phyloP scores from a whole-genome alignment of 2,797 vertebrate genomes.

The Enteromius thamalakanensis region DNA sequence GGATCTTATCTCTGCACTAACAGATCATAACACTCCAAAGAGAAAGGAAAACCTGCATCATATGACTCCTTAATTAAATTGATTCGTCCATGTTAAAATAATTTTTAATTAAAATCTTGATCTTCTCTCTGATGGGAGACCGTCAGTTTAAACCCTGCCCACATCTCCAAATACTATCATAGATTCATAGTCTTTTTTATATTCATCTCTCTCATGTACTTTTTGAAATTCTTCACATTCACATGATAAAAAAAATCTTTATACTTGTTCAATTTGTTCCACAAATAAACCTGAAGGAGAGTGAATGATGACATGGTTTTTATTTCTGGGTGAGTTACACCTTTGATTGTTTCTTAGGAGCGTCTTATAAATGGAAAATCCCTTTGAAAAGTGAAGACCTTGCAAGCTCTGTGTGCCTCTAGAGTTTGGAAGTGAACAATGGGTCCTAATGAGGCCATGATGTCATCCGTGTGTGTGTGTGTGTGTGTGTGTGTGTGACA shows the following conservation, averaged over 20 bases:
- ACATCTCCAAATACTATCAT: not conserved
- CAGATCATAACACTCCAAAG: too few species aligned
- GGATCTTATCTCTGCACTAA: too few species aligned
- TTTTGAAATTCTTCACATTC: too few species aligned
- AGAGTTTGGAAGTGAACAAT: constrained; percentile 15
- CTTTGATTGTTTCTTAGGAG: not conserved
- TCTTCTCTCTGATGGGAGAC: too few species aligned
- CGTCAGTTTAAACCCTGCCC: too few species aligned
- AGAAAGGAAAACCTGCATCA: too few species aligned
- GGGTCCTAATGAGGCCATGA: constrained; percentile 4
- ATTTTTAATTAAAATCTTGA: too few species aligned
- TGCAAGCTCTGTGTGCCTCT: not conserved
- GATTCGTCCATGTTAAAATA: too few species aligned
- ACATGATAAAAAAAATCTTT: not conserved
- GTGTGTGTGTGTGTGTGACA: constrained; percentile 37
- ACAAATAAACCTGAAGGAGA: not conserved
- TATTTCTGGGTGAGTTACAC: not conserved
- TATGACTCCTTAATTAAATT: too few species aligned
- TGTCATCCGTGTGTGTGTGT: constrained; percentile 31
- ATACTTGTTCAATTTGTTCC: not conserved
- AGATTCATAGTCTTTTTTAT: not conserved
- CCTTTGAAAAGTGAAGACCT: not conserved
- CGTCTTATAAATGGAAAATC: not conserved
- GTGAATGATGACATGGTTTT: not conserved
- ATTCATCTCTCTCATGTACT: not conserved